Percentiles rank a stretch among this genome's conserved stretches.
Evolutionary conservation across 2,797 vertebrate species (phyloP).

Genomic region (Rhynchonycteris naso): DNA sequence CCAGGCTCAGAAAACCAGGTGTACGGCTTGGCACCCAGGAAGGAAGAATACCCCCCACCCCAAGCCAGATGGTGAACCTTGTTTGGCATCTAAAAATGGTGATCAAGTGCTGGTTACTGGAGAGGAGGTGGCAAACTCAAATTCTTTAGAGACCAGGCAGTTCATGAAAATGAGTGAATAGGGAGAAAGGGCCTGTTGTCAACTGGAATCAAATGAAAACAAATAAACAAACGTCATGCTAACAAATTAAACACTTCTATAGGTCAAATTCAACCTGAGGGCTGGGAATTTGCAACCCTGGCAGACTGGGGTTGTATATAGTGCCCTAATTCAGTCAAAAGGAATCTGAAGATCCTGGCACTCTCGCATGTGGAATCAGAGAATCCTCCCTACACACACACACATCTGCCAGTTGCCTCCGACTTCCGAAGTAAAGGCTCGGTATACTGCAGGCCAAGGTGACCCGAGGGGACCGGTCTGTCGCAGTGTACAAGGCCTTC

Average conservation of each 20-base stretch:
- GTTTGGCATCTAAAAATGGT: slow-evolving; percentile 54
- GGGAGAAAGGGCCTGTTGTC: neutral
- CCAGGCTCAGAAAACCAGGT: slow-evolving; percentile 56
- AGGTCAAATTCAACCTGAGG: neutral
- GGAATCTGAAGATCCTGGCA: neutral
- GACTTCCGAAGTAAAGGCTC: neutral
- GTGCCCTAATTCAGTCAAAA: neutral
- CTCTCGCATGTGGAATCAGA: neutral
- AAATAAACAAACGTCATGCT: neutral
- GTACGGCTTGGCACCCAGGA: neutral
- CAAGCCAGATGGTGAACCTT: slow-evolving; percentile 48
- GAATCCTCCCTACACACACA: neutral
- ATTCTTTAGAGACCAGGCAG: neutral
- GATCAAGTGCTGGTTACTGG: neutral
- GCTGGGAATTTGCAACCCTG: neutral
- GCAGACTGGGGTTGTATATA: neutral
- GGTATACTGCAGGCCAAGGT: neutral
- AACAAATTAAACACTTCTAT: slow-evolving; percentile 3
- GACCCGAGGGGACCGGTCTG: neutral
- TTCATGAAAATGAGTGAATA: slow-evolving; percentile 3
- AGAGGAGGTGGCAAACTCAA: neutral
- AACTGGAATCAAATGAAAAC: neutral
- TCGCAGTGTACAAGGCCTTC: neutral
- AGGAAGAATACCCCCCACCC: slow-evolving; percentile 17
- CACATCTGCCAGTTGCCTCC: neutral